Base-by-base conservation (phyloP, 1,140 invertebrate species). In the Heliconius nattereri region DNA sequence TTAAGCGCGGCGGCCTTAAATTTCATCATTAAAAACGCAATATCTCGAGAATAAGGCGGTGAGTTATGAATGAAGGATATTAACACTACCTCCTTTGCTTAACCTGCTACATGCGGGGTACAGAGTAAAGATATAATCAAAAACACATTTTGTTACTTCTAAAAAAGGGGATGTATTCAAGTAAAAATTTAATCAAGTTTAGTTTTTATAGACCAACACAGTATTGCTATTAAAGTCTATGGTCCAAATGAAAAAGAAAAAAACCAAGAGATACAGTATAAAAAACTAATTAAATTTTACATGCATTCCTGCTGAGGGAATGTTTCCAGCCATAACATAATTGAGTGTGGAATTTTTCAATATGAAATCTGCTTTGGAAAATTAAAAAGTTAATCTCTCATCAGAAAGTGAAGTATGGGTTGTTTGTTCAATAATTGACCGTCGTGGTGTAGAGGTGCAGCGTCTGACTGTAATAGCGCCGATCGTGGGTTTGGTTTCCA, bases 351-450 rank as follows among this genome's bases (percentile, higher is more conserved):
- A 16, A 66, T 66, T 66, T 57, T 66, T 66, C 60, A 66, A 66
- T 66, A 66, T 66, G 60, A 29, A 66, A 66, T 66, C 60, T 66
- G 60, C 60, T 66, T 66, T 66, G 60, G 29, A 66, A 66, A 66
- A 66, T 66, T 66, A 66, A 66, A 66, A 66, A 66, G 23, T 26
- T 66, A 66, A 66, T 66, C 9, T 66, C n/a, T 66, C 26, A 29
- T 66, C 60, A 29, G 23, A n/a, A 66, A 66, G 7, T 60, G n/a
- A 66, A 66, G 60, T 66, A 29, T 29, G 23, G 60, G 23, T 29
- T 66, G 13, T 66, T 66, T 26, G 13, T 29, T 66, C n/a, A 8
- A 66, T 29, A 66, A 60, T 16, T 45, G 3, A 45, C 13, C 13
- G 13, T 45, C 3, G 40, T 52, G 49, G 6, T 52, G 19, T 19